Conservation (phyloP, 2,888 invertebrate species). For the Tuberolachnus salignus region DNA sequence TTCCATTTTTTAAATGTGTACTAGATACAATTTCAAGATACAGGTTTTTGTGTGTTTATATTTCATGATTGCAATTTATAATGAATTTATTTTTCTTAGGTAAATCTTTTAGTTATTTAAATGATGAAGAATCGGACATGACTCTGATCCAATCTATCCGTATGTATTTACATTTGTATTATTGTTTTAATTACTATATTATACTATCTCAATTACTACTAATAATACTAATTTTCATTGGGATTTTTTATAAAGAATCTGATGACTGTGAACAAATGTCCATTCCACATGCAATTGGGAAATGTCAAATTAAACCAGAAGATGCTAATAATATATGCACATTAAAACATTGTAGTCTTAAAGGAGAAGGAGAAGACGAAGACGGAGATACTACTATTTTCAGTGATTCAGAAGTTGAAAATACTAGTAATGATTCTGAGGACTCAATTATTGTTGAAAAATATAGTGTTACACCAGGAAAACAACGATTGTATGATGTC, state of each 20-base stretch:
- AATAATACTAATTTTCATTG: not conserved
- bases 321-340: conserved; percentile 8
- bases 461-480: conserved; percentile 46
- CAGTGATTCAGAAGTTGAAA: not conserved
- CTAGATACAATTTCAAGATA: not conserved
- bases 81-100: not conserved
- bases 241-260: conserved; percentile 4
- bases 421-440: not conserved
- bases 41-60: not conserved
- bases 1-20: too few relatives aligned
- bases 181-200: not conserved
- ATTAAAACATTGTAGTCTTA: conserved; percentile 7
- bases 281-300: conserved; percentile 1
- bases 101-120: not conserved
- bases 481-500: conserved; percentile 37
- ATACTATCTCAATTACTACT: not conserved
- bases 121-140: not conserved
- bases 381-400: conserved; percentile 5
- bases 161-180: not conserved
- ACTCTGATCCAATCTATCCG: not conserved
- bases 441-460: conserved; percentile 36
- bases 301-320: not conserved
- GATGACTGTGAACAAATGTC: not conserved
- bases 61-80: not conserved
- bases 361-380: conserved; percentile 1